These are phyloP conservation scores for Dreissena rostriformis DNA, from an alignment of 1,140 invertebrate species.

Conservation along the genomic window DNA sequence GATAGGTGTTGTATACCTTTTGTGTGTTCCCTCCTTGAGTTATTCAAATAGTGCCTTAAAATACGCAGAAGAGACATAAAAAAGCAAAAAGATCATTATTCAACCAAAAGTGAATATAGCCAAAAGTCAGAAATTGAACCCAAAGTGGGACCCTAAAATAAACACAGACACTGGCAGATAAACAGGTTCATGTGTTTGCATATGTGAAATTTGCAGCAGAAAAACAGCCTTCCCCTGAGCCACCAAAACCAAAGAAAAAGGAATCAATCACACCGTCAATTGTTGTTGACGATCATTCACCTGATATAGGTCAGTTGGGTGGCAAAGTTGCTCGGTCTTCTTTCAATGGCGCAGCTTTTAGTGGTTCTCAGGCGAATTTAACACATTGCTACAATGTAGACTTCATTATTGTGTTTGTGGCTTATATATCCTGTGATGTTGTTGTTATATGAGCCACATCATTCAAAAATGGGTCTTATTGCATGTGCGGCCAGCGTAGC, in stretches of 20 bases:
- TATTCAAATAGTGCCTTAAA: too few relatives aligned
- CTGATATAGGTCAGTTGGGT: conserved; percentile 29
- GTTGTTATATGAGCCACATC: too few relatives aligned
- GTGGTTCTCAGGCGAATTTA: not conserved
- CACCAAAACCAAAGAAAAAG: conserved; percentile 33
- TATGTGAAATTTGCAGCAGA: not conserved
- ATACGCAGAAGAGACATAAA: too few relatives aligned
- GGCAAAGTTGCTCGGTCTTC: not conserved
- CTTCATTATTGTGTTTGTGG: not conserved
- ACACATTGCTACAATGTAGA: too few relatives aligned
- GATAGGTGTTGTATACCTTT: too few relatives aligned
- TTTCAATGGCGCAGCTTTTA: conserved; percentile 1
- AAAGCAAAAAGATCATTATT: too few relatives aligned
- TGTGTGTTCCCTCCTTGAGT: too few relatives aligned
- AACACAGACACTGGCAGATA: not conserved
- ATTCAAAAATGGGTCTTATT: too few relatives aligned
- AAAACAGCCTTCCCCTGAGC: conserved; percentile 26
- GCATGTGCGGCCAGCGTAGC: too few relatives aligned
- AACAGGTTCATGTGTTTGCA: too few relatives aligned
- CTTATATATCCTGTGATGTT: not conserved
- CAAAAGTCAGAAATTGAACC: conserved; percentile 53
- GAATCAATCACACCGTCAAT: conserved; percentile 59
- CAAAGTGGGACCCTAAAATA: conserved; percentile 40
- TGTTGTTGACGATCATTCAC: conserved; percentile 60
- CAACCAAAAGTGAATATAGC: not conserved